Evolutionary conservation across 2,797 vertebrate species (phyloP), one percentile per base, ranked within the genome.

Genomic region (Acrossocheilus fasciatus): DNA sequence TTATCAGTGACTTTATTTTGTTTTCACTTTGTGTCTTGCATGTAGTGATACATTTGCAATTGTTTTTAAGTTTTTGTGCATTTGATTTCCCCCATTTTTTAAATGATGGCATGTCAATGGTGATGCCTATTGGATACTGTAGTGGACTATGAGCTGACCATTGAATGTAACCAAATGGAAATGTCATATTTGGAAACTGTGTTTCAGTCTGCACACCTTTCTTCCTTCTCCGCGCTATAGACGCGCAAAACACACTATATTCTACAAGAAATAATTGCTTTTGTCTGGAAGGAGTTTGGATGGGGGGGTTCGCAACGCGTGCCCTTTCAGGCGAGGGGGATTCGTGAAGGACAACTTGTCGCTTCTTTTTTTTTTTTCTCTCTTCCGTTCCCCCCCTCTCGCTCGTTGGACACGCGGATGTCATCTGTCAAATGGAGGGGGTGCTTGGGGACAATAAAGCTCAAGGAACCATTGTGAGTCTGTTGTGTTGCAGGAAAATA

Each of bases 251-350:
- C 88, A 95, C 94, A 95, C 95, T 96, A 96, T 94, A 96, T 95
- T 96, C 96, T 95, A 96, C 96, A 96, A 95, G 96, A 97, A 97
- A 96, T 97, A 97, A 98, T 98, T 97, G 97, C 97, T 98, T 98
- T 98, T 98, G 97, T 98, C 97, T 97, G 96, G 96, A 96, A 96
- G 96, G 96, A 96, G 96, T 95, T 96, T 95, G 95, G 92, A 94
- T 93, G 91, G 90, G 89, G 89, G 89, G 94, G 95, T 94, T 93
- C 93, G 93, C 90, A 90, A 93, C 87, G 90, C 92, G 82, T 91
- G 80, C 79, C 89, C 93, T 86, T 87, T 87, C 87, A 85, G 88
- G 59, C 59, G 62, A 90, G 94, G 95, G 95, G 95, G 94, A 92
- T 93, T 93, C 86, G 88, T 87, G 95, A 96, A 92, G 95, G 95